Evolutionary conservation across 2,888 invertebrate genomes (phyloP), one percentile per base, ranked within the genome.

Genomic region (Eupithecia subfuscata): DNA sequence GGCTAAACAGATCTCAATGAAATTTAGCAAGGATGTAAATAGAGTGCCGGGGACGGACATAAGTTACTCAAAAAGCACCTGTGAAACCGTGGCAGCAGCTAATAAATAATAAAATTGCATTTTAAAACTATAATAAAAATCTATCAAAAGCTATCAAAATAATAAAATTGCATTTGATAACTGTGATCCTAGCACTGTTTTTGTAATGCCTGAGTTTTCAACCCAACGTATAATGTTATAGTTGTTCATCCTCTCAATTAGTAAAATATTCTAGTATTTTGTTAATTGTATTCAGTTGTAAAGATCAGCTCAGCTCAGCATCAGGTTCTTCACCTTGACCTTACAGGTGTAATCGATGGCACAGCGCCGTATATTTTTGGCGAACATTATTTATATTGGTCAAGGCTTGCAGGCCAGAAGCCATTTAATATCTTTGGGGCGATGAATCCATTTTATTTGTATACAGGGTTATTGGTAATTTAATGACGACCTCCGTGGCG

Each of bases 281-380:
- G 73, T 69, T 43, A 72, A 70, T 78, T 64, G 76, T 73, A 72
- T 73, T 71, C 71, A 52, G 67, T 76, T 74, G 69, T 72, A 75
- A 76, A 76, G 74, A 77, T 71, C 74, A 74, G 64, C 69, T 45
- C 67, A n/a, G n/a, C n/a, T n/a, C n/a, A n/a, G n/a, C n/a, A 73
- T 70, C 77, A 69, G 76, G 75, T 74, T 67, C 56, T 63, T 75
- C 25, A 22, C 80, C 80, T 79, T 80, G 79, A 81, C 80, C 75
- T 79, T 80, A 77, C 75, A 78, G 67, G 74, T 74, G 70, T 37
- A 74, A 71, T 67, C 43, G 79, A 76, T 80, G 78, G 75, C 72
- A 76, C 75, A 25, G 71, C 40, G 71, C 64, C 52, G 67, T 70
- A 73, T 75, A 75, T 77, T 78, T 80, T 78, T 79, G 76, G 79